Evolutionary conservation across 1,140 invertebrate genomes (phyloP), one percentile per base, ranked within the genome.

Genomic region (Megalonaias nervosa): DNA sequence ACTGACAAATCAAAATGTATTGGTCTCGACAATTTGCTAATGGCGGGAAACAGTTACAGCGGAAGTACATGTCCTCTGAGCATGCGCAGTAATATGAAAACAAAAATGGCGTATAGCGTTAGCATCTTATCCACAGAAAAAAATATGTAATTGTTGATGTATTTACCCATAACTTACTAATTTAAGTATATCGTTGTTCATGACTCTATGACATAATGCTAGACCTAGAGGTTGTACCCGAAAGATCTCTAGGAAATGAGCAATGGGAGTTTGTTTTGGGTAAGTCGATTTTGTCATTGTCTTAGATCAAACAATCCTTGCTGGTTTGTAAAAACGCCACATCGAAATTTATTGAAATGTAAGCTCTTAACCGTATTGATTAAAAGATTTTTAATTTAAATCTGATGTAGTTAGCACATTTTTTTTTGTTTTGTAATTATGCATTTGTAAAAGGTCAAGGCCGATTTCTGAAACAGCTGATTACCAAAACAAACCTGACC

Each of bases 231-330:
- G 95, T 98, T 87, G 94, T 97, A 85, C 97, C 97, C 80, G 97
- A 98, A 93, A 94, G 96, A 91, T 98, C 97, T 84, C 93, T 99
- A 89, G 96, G 97, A 92, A 97, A 96, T 91, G 97, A 98, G 92
- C 94, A 97, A 93, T 98, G 97, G 97, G 97, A 98, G 93, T 97
- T 99, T 93, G 94, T 98, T 91, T 93, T 99, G 92, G 97, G 97
- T 96, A 92, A 94, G 94, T 93, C 64, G 58, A 9, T 5, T 5
- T 21, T 31, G 58, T 26, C 69, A 31, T 60, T 71, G 55, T n/a
- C 60, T 55, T 38, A 21, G 38, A 67, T 67, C 38, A 21, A 67
- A 26, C 15, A 21, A 19, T 38, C 21, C 17, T 56, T 12, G n/a
- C 26, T 17, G 26, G 38, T 48, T 48, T 48, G 38, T 48, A 6